Evolutionary conservation across 2,113 vertebrate genomes (phyloP), one percentile per base, ranked within the genome.

Genomic region (Astatotilapia flaviijosephi): DNA sequence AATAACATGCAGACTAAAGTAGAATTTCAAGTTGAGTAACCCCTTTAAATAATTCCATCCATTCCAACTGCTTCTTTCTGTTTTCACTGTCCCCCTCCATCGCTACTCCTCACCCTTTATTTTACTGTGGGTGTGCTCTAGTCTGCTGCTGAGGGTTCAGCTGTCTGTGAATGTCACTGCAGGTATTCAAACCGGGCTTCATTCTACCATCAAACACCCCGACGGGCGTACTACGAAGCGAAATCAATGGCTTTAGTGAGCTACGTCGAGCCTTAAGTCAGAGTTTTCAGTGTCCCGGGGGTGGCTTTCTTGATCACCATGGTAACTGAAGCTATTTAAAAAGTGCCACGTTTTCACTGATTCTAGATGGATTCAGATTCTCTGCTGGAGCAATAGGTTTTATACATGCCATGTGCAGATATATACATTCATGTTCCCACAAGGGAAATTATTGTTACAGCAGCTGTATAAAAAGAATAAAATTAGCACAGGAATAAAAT

Each of bases 1-100:
- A 96, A 95, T 95, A 96, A 80, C 83, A 90, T 77, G 85, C 95
- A 96, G 93, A 97, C 84, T 93, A 86, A 96, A 96, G 97, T 97
- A 96, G 95, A 96, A 93, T 96, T 96, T 93, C 95, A 96, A 98
- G 98, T 98, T 98, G 98, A 98, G 97, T 98, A 95, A 95, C 54
- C 70, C 86, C 86, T 93, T 93, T 85, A 86, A 92, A 93, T 93
- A 68, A 79, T 90, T 91, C 83, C 82, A 80, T 88, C 83, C 84
- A 28, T 92, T 94, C 89, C 92, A 85, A 88, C 84, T 79, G 83
- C 83, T 77, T 93, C 80, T 93, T 91, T 93, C 82, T 95, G 86
- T 92, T 94, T 68, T 84, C 79, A 65, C 88, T 91, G 86, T 89
- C 88, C 75, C 73, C 51, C 55, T 49, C 77, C 87, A 87, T 87